These are phyloP conservation scores for Tethya wilhelma DNA, from an alignment of 37 sponge, comb jelly and placozoan genomes.

Conservation along the genomic window DNA sequence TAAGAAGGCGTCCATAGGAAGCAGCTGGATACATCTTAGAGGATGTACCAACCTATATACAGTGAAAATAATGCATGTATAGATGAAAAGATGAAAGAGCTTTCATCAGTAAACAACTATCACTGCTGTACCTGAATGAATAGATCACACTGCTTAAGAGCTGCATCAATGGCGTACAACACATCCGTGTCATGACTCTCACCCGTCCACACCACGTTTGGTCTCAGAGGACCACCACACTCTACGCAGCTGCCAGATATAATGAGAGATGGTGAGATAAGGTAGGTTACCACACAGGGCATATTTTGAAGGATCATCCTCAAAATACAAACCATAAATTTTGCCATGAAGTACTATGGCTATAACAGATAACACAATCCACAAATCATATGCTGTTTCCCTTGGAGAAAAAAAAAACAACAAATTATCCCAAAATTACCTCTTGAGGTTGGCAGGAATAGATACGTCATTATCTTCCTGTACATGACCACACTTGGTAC, in stretches of 20 bases:
- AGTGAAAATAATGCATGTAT: background rate
- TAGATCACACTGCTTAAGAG: constrained; percentile 81
- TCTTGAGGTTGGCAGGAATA: constrained; percentile 83
- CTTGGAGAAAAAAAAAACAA: constrained; percentile 77
- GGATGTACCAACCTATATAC: constrained; percentile 88
- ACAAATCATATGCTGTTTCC: constrained; percentile 70
- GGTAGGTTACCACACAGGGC: constrained; percentile 43
- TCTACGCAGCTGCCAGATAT: constrained; percentile 27
- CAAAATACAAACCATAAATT: no score
- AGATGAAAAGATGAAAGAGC: background rate
- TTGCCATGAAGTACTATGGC: no score
- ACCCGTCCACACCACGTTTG: constrained; percentile 94
- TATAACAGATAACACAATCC: constrained; percentile 72
- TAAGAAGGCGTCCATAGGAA: no score
- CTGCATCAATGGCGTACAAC: constrained; percentile 32
- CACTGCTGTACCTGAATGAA: constrained; percentile 70
- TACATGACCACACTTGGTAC: constrained; percentile 73
- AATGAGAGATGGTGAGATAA: background rate
- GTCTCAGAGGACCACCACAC: constrained; percentile 81
- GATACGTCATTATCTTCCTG: constrained; percentile 80
- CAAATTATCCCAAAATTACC: constrained; percentile 84
- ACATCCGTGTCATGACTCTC: constrained; percentile 73
- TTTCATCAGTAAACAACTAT: no score
- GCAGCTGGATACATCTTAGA: constrained; percentile 96
- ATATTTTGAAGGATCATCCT: no score